These are phyloP conservation scores for Bombus ignitus DNA, from an alignment of 1,140 invertebrate genomes.

Conservation along the genomic window DNA sequence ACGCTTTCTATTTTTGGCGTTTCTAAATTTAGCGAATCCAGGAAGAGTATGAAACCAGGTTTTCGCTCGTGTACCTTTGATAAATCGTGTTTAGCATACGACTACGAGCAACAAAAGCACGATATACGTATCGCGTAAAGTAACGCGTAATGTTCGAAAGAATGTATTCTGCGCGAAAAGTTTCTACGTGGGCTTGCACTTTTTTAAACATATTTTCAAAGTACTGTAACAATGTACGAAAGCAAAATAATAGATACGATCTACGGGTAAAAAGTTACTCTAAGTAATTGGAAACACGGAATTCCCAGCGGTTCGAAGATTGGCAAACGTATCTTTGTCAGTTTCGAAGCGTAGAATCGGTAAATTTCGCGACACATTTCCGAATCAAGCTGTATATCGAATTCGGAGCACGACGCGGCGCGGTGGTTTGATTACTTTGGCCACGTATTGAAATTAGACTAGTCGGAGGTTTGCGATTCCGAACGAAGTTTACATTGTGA, in stretches of 20 bases:
- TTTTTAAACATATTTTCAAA: neutral
- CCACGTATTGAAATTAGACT: slow-evolving; percentile 14
- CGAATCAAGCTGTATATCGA: neutral
- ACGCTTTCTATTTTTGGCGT: neutral
- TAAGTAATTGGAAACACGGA: neutral
- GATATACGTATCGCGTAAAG: too few relatives aligned
- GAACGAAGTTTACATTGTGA: slow-evolving; percentile 16
- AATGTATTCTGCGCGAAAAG: neutral
- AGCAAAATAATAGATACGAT: neutral
- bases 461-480: neutral
- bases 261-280: neutral
- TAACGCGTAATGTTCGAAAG: neutral
- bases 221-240: too few relatives aligned
- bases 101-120: too few relatives aligned
- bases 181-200: neutral
- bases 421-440: neutral
- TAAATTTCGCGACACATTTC: neutral
- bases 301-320: neutral
- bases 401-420: neutral
- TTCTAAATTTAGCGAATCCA: neutral
- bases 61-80: neutral
- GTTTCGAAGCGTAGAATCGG: neutral
- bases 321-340: neutral
- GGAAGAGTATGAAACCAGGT: neutral
- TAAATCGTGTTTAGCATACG: too few relatives aligned